A percentile compares a stretch with the other conserved stretches of the same genome.
Evolutionary conservation across 1,140 invertebrate genomes (phyloP).

Genomic region (Thereuonema tuberculata): DNA sequence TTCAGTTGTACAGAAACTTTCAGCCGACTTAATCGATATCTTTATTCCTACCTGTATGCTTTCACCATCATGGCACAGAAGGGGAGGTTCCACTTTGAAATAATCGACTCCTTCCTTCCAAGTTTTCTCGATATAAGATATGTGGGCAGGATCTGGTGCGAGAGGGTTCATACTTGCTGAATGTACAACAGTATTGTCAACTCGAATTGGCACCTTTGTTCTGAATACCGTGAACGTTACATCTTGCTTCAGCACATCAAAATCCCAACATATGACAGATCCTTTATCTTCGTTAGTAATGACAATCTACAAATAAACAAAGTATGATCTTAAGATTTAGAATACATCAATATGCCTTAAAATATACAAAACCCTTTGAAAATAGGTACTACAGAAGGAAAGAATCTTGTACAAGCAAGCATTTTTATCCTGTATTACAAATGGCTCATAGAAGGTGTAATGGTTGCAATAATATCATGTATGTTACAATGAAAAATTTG

Average conservation of each 20-base stretch:
- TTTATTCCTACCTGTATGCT: conserved; percentile 81
- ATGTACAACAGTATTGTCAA: conserved; percentile 17
- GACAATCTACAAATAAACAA: conserved; percentile 33
- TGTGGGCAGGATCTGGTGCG: conserved; percentile 28
- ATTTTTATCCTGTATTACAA: no score
- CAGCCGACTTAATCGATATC: no score
- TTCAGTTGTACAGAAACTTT: no score
- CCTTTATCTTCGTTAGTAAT: conserved; percentile 68
- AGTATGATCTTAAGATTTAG: not conserved
- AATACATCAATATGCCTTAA: not conserved
- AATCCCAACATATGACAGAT: conserved; percentile 90
- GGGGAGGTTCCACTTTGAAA: conserved; percentile 58
- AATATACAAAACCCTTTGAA: not conserved
- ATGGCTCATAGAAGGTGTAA: no score
- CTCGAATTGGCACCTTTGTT: conserved; percentile 37
- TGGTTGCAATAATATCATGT: no score
- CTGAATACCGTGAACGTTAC: conserved; percentile 72
- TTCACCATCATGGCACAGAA: conserved; percentile 81
- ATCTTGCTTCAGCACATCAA: conserved; percentile 84
- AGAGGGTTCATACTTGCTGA: conserved; percentile 13
- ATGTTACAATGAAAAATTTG: no score
- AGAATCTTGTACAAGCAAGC: no score
- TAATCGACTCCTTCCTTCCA: conserved; percentile 69
- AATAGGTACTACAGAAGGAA: no score
- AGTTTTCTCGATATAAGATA: conserved; percentile 50